Evolutionary conservation across 1,140 invertebrate species (phyloP).

Genomic region (Sinella curviseta): DNA sequence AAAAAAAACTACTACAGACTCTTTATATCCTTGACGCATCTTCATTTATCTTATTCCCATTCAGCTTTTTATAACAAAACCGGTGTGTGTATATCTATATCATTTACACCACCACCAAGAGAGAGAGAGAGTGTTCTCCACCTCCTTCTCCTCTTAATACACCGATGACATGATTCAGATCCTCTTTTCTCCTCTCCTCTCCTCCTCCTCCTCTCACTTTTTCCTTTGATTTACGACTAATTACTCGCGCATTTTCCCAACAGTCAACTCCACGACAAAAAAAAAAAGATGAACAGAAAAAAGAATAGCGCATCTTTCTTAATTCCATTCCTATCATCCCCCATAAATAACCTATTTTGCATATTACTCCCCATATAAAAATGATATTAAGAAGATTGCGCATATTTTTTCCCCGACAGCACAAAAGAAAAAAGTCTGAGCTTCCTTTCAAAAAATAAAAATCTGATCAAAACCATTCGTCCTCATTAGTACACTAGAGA

Average conservation of each 20-base stretch:
- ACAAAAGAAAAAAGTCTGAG: no score
- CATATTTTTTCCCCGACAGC: no score
- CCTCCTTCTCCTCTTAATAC: background rate
- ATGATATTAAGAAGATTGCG: background rate
- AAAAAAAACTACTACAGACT: background rate
- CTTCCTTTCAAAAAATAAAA: background rate
- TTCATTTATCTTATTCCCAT: conserved; percentile 16
- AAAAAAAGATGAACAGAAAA: background rate
- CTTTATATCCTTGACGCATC: background rate
- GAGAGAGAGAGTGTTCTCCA: background rate
- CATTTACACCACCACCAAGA: background rate
- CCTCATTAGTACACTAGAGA: background rate
- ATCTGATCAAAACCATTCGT: conserved; percentile 17
- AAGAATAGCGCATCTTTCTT: background rate
- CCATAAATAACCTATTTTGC: background rate
- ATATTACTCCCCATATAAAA: background rate
- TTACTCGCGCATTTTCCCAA: background rate
- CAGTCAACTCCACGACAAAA: background rate
- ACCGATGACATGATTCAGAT: conserved; percentile 16
- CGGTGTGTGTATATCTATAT: background rate
- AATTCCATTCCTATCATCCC: background rate
- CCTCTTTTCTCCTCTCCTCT: background rate
- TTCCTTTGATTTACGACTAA: conserved; percentile 14
- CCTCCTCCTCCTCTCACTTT: background rate
- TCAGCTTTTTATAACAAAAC: background rate